These are phyloP conservation scores for Melinaea marsaeus DNA, from an alignment of 2,888 invertebrate species.

Conservation along the genomic window DNA sequence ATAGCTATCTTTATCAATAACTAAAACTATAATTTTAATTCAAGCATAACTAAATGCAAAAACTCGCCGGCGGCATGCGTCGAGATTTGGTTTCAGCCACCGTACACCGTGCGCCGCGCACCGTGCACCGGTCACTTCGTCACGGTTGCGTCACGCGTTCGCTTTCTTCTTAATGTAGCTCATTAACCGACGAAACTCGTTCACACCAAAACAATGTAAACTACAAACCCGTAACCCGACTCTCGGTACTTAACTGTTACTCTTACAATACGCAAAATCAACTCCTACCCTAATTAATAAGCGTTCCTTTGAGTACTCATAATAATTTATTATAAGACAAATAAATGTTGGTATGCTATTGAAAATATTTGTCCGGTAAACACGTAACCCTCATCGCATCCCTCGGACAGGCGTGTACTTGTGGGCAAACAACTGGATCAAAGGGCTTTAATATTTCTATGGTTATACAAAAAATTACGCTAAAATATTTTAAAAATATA, in stretches of 20 bases:
- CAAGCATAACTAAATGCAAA: constrained; percentile 64
- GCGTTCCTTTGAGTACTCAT: constrained; percentile 38
- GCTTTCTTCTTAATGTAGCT: constrained; percentile 59
- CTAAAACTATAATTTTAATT: constrained; percentile 18
- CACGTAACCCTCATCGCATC: constrained; percentile 45
- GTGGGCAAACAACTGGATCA: constrained; percentile 63
- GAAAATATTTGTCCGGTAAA: constrained; percentile 68
- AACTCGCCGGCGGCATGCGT: constrained; percentile 56
- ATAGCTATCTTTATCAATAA: too few species aligned
- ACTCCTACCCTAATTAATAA: constrained; percentile 25
- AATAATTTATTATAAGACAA: constrained; percentile 58
- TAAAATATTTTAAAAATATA: too few species aligned
- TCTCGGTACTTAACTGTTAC: constrained; percentile 35
- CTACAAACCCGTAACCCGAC: constrained; percentile 50
- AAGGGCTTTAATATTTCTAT: constrained; percentile 45
- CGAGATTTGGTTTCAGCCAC: constrained; percentile 67
- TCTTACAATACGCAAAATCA: constrained; percentile 23
- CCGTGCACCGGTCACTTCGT: constrained; percentile 21
- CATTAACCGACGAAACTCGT: constrained; percentile 60
- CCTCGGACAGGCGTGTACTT: constrained; percentile 49
- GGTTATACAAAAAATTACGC: background rate
- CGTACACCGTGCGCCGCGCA: constrained; percentile 43
- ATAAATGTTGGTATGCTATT: constrained; percentile 53
- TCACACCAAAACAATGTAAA: constrained; percentile 51
- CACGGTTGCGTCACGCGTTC: constrained; percentile 45